A percentile compares a stretch with the other conserved stretches of the same genome.
Evolutionary conservation across 1,140 invertebrate species (phyloP).

Genomic region (Colletes latitarsis): DNA sequence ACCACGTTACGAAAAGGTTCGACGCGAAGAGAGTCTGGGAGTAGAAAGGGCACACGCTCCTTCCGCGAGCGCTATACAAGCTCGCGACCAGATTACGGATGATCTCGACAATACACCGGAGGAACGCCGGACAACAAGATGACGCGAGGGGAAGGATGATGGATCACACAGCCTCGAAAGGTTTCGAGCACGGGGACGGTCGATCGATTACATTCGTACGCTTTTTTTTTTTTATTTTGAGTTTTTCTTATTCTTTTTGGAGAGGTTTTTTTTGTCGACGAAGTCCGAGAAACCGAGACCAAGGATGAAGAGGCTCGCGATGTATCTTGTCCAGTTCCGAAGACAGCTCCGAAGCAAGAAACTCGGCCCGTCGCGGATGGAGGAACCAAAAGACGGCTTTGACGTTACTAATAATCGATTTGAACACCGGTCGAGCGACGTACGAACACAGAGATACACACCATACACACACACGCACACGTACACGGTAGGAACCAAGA

Average conservation of each 20-base stretch:
- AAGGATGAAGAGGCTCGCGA: neutral
- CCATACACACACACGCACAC: neutral
- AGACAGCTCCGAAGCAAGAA: neutral
- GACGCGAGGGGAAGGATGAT: neutral
- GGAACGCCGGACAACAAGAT: neutral
- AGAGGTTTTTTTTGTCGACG: neutral
- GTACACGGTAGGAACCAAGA: neutral
- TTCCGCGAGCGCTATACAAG: neutral
- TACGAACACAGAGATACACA: neutral
- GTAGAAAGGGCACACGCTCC: neutral
- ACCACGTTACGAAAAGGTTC: too few species aligned
- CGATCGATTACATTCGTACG: conserved; percentile 30
- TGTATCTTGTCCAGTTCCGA: neutral
- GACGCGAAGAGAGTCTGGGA: neutral
- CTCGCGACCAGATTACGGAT: conserved; percentile 18
- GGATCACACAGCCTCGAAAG: neutral
- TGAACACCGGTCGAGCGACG: neutral
- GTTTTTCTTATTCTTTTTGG: too few species aligned
- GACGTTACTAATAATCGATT: conserved; percentile 1
- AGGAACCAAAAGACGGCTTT: conserved; percentile 25
- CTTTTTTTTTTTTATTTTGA: neutral
- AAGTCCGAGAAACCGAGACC: neutral
- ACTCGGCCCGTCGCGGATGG: neutral
- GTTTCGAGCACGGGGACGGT: neutral
- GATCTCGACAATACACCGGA: conserved; percentile 22